Conservation (phyloP, 2,113 vertebrate genomes). For the Thryonomys swinderianus region DNA sequence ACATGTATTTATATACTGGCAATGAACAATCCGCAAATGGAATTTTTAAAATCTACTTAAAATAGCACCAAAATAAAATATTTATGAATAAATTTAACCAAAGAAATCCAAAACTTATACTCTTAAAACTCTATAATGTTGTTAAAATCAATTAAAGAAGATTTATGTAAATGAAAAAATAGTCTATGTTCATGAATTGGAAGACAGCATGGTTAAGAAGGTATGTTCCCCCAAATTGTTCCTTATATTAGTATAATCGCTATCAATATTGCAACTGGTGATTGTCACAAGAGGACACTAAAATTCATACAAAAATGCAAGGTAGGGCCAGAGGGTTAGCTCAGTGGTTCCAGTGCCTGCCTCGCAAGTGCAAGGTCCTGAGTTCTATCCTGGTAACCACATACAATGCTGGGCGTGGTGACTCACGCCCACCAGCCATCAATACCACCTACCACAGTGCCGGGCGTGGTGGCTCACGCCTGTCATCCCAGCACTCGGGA, state of each 20-base stretch:
- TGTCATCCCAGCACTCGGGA: no score
- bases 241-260: background rate
- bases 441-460: no score
- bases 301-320: slow-evolving; percentile 43
- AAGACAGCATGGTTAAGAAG: slow-evolving; percentile 8
- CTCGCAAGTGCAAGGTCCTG: no score
- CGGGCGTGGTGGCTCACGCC: no score
- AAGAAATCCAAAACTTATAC: slow-evolving; percentile 36
- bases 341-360: no score
- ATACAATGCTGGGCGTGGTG: no score
- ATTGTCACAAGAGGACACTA: background rate
- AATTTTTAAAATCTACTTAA: slow-evolving; percentile 16
- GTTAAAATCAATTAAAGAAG: slow-evolving; percentile 1
- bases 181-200: background rate
- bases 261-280: background rate
- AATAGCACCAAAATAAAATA: slow-evolving; percentile 35
- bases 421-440: no score
- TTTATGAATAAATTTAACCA: slow-evolving; percentile 39
- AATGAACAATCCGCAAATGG: slow-evolving; percentile 38
- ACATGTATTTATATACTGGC: background rate
- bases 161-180: slow-evolving; percentile 13
- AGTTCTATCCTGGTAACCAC: no score
- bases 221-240: background rate
- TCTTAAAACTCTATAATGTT: slow-evolving; percentile 13
- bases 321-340: no score